Percentiles rank a stretch among this genome's conserved stretches.
phyloP scores from a whole-genome alignment of 2,797 vertebrate genomes.

The Manis crassicaudata region DNA sequence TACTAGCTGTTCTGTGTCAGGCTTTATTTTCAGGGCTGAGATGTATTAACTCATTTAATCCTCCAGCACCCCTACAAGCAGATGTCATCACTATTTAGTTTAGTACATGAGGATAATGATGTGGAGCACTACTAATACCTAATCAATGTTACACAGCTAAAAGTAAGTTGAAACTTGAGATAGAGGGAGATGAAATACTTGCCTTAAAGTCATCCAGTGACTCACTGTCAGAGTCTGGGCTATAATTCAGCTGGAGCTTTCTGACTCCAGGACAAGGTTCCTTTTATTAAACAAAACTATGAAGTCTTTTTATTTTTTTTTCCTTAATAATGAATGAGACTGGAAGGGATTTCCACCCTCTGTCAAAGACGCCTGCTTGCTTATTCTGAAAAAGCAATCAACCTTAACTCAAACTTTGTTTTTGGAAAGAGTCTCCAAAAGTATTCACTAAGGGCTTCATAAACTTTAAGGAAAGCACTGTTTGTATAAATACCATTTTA shows the following conservation, averaged over 20 bases:
- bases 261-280: not conserved
- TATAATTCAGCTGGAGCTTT: not conserved
- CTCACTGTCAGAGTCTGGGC: not conserved
- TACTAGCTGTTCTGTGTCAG: not conserved
- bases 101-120: slow-evolving; percentile 14
- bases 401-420: slow-evolving; percentile 61
- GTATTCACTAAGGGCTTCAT: slow-evolving; percentile 37
- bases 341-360: not conserved
- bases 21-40: not conserved
- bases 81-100: not conserved
- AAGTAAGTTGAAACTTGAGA: not conserved
- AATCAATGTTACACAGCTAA: not conserved
- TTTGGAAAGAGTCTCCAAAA: slow-evolving; percentile 29
- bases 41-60: not conserved
- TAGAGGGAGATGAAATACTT: not conserved
- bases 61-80: not conserved
- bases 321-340: slow-evolving; percentile 46
- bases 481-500: slow-evolving; percentile 61
- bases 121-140: not conserved
- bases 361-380: slow-evolving; percentile 23
- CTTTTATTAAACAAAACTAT: slow-evolving; percentile 44
- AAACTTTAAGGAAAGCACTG: slow-evolving; percentile 58
- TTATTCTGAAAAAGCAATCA: slow-evolving; percentile 50
- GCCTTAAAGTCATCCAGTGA: not conserved
- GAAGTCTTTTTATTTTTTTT: not conserved